Percentiles rank a stretch among this genome's conserved stretches.
phyloP scores from a whole-genome alignment of 2,113 vertebrate species.

The Morone saxatilis region DNA sequence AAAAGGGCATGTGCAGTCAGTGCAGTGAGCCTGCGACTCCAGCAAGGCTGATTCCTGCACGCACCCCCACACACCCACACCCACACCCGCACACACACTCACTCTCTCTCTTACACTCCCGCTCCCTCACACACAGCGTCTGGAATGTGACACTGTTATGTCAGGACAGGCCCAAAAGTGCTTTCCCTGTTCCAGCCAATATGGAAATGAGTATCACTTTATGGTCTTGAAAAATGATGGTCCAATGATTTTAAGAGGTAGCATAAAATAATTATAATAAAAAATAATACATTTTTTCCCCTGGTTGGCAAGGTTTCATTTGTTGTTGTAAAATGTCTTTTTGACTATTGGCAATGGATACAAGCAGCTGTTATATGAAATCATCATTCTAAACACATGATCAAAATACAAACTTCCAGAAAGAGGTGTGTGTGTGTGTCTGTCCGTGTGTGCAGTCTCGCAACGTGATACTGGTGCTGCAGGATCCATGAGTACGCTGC shows the following conservation, averaged over 20 bases:
- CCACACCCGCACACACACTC: background rate
- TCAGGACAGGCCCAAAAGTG: constrained; percentile 42
- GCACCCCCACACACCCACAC: background rate
- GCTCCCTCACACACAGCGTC: background rate
- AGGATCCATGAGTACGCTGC: no score
- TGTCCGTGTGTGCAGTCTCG: background rate
- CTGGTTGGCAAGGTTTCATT: background rate
- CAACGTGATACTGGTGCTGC: no score
- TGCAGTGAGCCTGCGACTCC: constrained; percentile 26
- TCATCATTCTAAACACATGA: background rate
- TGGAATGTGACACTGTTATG: constrained; percentile 58
- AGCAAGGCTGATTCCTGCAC: background rate
- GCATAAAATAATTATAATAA: background rate
- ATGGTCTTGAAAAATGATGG: constrained; percentile 12
- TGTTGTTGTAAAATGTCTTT: background rate
- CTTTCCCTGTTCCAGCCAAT: constrained; percentile 5
- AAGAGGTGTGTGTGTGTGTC: background rate
- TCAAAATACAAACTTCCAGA: background rate
- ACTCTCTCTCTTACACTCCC: background rate
- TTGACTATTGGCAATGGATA: background rate
- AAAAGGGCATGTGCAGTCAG: constrained; percentile 50
- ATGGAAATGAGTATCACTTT: constrained; percentile 17
- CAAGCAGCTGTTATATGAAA: background rate
- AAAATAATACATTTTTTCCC: background rate
- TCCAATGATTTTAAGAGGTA: constrained; percentile 4